Evolutionary conservation across 2,113 vertebrate genomes (phyloP), one percentile per base, ranked within the genome.

Genomic region (Archocentrus centrarchus): DNA sequence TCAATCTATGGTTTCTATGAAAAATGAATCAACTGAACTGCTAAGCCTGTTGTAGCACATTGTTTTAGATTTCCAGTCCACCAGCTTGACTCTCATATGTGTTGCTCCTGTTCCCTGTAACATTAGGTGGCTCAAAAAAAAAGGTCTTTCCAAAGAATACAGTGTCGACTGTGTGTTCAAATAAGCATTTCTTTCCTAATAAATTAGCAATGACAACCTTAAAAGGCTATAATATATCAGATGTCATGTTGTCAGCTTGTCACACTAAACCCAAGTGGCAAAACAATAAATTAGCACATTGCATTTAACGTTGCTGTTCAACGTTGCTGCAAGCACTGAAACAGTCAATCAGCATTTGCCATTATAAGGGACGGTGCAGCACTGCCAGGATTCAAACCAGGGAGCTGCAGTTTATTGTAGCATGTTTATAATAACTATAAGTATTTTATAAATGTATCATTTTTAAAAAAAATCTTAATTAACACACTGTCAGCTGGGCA

Each of bases 151-250:
- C 30, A 24, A 59, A 30, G 15, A 68, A 68, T 50, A 20, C 11
- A 70, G 24, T 70, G 66, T 70, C 44, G 0, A 30, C 24, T 70
- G 44, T 27, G 8, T 7, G 32, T 2, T 2, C 32, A 39, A 63
- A 58, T 24, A 70, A 30, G 44, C 44, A 32, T 50, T 53, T 70
- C 66, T 20, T 41, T 80, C 22, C n/a, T 59, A 59, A 10, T 30
- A 50, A 15, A 59, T 39, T 78, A 64, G 39, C 62, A 78, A 78
- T 55, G 59, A 59, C 58, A 82, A 57, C 30, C 27, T 79, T 18
- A 57, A 37, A 55, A 32, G 8, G 37, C 30, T 59, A 58, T 35
- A 35, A 55, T 44, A 22, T 59, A 53, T 53, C 66, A 70, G 10
- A 20, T 70, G 66, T 53, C 66, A 53, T 17, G 11, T 53, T 70